Conservation (phyloP, 2,888 invertebrate genomes). For the Hydrotaea cyrtoneurina region DNA sequence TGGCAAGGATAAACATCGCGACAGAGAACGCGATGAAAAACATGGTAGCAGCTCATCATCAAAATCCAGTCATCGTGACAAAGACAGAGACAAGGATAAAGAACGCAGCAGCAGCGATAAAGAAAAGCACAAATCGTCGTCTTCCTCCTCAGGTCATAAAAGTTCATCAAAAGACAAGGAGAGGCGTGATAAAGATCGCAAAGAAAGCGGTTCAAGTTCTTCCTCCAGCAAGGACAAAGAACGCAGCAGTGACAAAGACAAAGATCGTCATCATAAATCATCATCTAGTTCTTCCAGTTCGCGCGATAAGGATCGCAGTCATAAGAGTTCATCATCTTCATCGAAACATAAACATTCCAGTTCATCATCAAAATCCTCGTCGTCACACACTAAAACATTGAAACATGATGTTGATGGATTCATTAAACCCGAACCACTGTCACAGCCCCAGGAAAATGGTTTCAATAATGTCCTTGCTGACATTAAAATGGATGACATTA, state of each 20-base stretch:
- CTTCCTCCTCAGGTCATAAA: slow-evolving; percentile 74
- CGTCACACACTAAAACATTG: slow-evolving; percentile 76
- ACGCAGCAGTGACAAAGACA: slow-evolving; percentile 72
- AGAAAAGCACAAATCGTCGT: slow-evolving; percentile 81
- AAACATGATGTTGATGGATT: slow-evolving; percentile 74
- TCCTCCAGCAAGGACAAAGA: slow-evolving; percentile 75
- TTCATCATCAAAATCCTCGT: slow-evolving; percentile 74
- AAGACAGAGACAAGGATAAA: slow-evolving; percentile 80
- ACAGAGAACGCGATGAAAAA: slow-evolving; percentile 79
- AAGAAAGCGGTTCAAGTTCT: slow-evolving; percentile 75
- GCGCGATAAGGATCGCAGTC: slow-evolving; percentile 75
- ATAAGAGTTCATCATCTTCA: slow-evolving; percentile 80
- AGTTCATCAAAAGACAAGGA: slow-evolving; percentile 78
- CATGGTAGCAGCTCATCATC: slow-evolving; percentile 68
- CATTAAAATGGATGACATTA: slow-evolving; percentile 50
- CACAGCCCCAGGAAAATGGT: slow-evolving; percentile 73
- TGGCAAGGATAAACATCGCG: slow-evolving; percentile 80
- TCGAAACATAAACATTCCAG: slow-evolving; percentile 81
- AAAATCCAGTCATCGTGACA: slow-evolving; percentile 78
- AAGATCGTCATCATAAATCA: slow-evolving; percentile 76
- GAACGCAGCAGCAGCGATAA: slow-evolving; percentile 74
- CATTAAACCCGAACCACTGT: slow-evolving; percentile 76
- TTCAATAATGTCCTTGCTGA: slow-evolving; percentile 65
- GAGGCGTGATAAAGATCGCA: slow-evolving; percentile 74
- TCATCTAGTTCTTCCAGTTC: slow-evolving; percentile 75